Evolutionary conservation across 2,888 invertebrate species (phyloP).

Genomic region (Liposcelis brunnea): DNA sequence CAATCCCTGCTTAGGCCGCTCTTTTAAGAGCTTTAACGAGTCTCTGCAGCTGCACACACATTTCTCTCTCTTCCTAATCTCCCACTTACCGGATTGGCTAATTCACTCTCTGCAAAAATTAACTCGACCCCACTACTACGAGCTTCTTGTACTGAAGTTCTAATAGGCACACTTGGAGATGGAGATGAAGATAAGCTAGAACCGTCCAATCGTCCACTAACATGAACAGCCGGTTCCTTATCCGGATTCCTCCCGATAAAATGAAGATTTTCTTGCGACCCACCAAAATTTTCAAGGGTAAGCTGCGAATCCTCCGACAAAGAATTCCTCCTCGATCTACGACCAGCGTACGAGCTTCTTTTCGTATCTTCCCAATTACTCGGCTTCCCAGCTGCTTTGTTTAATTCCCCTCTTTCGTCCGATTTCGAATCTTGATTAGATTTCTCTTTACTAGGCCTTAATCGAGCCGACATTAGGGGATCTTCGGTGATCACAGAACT

Average conservation of each 20-base stretch:
- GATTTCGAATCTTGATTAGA: slow-evolving; percentile 44
- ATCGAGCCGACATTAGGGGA: slow-evolving; percentile 37
- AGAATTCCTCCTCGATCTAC: slow-evolving; percentile 69
- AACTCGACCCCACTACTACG: slow-evolving; percentile 27
- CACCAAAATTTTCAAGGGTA: slow-evolving; percentile 85
- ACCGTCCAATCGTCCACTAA: slow-evolving; percentile 25
- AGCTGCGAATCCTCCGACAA: slow-evolving; percentile 69
- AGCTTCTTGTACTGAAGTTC: slow-evolving; percentile 55
- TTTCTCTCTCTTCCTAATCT: too few species aligned
- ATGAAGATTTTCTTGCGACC: slow-evolving; percentile 75
- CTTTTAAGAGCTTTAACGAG: too few species aligned
- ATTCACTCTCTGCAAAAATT: slow-evolving; percentile 21
- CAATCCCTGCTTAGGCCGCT: too few species aligned
- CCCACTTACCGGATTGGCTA: slow-evolving; percentile 3
- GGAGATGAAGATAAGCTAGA: slow-evolving; percentile 1
- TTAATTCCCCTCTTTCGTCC: slow-evolving; percentile 42
- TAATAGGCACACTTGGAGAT: slow-evolving; percentile 45
- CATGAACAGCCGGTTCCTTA: slow-evolving; percentile 42
- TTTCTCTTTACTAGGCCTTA: slow-evolving; percentile 43
- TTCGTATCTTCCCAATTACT: slow-evolving; percentile 66
- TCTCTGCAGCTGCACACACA: too few species aligned
- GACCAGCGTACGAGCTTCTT: slow-evolving; percentile 57
- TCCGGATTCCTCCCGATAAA: slow-evolving; percentile 70
- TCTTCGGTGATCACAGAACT: slow-evolving; percentile 42
- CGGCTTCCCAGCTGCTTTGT: slow-evolving; percentile 63